A percentile compares a stretch with the other conserved stretches of the same genome.
Conservation (phyloP, 2,888 invertebrate species). For the Cheilosia soror region DNA sequence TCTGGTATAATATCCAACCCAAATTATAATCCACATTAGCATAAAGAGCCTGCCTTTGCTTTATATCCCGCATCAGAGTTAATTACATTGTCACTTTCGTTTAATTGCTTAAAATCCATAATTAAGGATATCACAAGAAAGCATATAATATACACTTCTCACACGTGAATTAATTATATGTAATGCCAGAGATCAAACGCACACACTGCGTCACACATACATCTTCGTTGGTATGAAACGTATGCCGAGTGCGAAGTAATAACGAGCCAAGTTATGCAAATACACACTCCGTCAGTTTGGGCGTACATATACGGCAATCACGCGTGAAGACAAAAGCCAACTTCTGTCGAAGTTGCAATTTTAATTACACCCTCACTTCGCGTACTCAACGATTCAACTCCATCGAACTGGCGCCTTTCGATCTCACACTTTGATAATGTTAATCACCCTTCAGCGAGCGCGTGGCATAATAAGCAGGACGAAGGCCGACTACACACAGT, state of each 20-base stretch:
- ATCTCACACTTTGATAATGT: constrained; percentile 46
- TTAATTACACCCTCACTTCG: constrained; percentile 19
- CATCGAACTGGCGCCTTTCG: neutral
- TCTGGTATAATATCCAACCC: too few species aligned
- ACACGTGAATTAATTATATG: constrained; percentile 12
- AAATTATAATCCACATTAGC: too few species aligned
- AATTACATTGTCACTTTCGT: constrained; percentile 22
- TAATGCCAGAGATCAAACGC: neutral
- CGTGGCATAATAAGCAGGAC: constrained; percentile 5
- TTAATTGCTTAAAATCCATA: constrained; percentile 23
- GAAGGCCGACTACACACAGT: too few species aligned
- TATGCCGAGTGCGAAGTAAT: neutral
- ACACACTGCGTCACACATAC: neutral
- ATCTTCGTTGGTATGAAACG: neutral
- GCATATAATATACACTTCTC: neutral
- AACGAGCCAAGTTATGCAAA: constrained; percentile 15
- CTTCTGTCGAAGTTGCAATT: constrained; percentile 17
- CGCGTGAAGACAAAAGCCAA: constrained; percentile 11
- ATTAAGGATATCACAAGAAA: constrained; percentile 14
- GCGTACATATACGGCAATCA: neutral
- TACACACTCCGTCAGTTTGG: neutral
- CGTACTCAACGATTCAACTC: neutral
- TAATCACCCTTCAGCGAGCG: constrained; percentile 23
- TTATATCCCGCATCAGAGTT: neutral
- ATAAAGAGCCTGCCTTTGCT: too few species aligned